A percentile compares a stretch with the other conserved stretches of the same genome.
These are phyloP conservation scores for Crocodylus rhombifer DNA, from an alignment of 2,797 vertebrate genomes.

Conservation along the genomic window DNA sequence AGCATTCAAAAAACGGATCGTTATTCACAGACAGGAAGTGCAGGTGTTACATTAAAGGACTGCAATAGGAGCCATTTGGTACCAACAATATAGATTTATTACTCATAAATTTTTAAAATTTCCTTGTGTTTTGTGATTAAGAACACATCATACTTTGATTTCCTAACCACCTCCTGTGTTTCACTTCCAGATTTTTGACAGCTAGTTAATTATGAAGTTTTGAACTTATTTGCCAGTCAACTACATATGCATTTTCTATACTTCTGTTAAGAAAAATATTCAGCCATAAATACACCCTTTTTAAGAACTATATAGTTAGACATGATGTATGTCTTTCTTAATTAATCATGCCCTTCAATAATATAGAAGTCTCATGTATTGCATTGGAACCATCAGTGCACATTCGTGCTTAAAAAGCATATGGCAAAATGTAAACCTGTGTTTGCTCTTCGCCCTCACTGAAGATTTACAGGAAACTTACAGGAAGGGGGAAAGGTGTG, in stretches of 20 bases:
- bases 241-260: not conserved
- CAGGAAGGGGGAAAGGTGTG: not conserved
- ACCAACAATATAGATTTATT: slow-evolving; percentile 70
- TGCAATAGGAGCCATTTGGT: slow-evolving; percentile 68
- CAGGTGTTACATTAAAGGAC: slow-evolving; percentile 75
- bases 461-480: not conserved
- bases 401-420: not conserved
- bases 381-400: not conserved
- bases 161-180: slow-evolving; percentile 65
- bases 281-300: not conserved
- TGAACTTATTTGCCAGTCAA: slow-evolving; percentile 50
- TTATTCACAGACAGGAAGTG: slow-evolving; percentile 60
- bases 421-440: not conserved
- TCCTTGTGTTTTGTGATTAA: slow-evolving; percentile 72
- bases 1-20: slow-evolving; percentile 57
- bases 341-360: slow-evolving; percentile 4
- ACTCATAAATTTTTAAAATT: slow-evolving; percentile 62
- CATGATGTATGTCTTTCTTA: slow-evolving; percentile 7
- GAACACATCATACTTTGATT: slow-evolving; percentile 72
- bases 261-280: not conserved
- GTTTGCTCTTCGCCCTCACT: not conserved
- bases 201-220: slow-evolving; percentile 71
- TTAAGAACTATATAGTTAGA: not conserved
- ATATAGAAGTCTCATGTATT: slow-evolving; percentile 53
- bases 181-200: slow-evolving; percentile 69